Conservation (phyloP, 2,113 vertebrate genomes). For the Macroglossus sobrinus region DNA sequence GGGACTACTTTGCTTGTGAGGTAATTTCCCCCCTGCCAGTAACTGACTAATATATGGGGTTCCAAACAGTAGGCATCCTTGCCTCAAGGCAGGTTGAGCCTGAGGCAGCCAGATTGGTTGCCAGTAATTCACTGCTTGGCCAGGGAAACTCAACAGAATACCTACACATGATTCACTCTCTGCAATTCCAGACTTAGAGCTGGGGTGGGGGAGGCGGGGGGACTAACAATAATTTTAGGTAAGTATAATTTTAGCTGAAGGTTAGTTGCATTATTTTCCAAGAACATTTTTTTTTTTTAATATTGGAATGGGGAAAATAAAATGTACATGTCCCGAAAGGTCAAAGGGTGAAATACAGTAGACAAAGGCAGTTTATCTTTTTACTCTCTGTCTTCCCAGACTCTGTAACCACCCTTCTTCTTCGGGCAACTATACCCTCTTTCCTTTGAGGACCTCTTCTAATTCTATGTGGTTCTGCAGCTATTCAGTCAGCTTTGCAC, state of each 20-base stretch:
- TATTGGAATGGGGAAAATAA: background rate
- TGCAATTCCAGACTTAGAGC: background rate
- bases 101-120: background rate
- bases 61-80: background rate
- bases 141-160: background rate
- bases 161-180: background rate
- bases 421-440: background rate
- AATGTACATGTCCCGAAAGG: background rate
- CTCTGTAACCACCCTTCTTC: background rate
- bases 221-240: background rate
- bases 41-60: background rate
- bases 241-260: background rate
- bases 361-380: background rate
- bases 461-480: background rate
- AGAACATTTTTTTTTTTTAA: background rate
- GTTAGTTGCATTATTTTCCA: background rate
- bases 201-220: background rate
- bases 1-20: background rate
- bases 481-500: background rate
- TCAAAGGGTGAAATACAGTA: background rate
- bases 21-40: background rate
- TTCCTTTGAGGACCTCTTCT: background rate
- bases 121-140: background rate
- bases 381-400: background rate
- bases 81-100: background rate